These are phyloP conservation scores for Poecile montanus DNA, from an alignment of 2,797 vertebrate species.

Conservation along the genomic window DNA sequence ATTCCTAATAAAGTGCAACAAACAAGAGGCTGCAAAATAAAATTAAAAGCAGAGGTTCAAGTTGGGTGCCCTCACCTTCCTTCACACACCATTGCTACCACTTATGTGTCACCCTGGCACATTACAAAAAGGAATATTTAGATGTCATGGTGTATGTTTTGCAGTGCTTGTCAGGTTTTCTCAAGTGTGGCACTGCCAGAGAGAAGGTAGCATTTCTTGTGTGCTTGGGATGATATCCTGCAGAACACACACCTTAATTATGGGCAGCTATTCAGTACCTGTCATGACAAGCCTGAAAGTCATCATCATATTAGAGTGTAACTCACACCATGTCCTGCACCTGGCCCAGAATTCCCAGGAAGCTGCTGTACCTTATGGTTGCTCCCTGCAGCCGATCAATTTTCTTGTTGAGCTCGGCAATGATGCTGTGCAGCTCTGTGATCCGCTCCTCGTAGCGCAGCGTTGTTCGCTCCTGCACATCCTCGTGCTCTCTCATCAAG, in stretches of 20 bases:
- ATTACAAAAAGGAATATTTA: not conserved
- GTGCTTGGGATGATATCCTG: not conserved
- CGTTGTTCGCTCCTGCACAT: conserved; percentile 83
- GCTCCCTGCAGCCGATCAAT: conserved; percentile 84
- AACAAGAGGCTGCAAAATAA: not conserved
- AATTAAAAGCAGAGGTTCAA: not conserved
- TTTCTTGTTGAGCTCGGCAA: conserved; percentile 89
- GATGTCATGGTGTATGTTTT: not conserved
- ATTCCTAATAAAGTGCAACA: no score
- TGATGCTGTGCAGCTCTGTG: conserved; percentile 87
- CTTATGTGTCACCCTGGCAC: not conserved
- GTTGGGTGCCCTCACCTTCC: not conserved
- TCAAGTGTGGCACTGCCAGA: not conserved
- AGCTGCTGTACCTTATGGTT: conserved; percentile 80
- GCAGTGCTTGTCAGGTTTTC: not conserved
- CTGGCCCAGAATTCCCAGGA: not conserved
- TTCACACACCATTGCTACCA: not conserved
- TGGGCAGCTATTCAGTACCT: not conserved
- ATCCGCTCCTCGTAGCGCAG: conserved; percentile 87
- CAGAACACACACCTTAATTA: not conserved
- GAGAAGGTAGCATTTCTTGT: not conserved
- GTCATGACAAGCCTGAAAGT: not conserved
- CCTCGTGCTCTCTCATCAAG: conserved; percentile 86
- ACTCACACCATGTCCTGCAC: not conserved
- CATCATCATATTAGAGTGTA: not conserved